A percentile compares a stretch with the other conserved stretches of the same genome.
These are phyloP conservation scores for Hippocampus abdominalis DNA, from an alignment of 2,113 vertebrate genomes.

Conservation along the genomic window DNA sequence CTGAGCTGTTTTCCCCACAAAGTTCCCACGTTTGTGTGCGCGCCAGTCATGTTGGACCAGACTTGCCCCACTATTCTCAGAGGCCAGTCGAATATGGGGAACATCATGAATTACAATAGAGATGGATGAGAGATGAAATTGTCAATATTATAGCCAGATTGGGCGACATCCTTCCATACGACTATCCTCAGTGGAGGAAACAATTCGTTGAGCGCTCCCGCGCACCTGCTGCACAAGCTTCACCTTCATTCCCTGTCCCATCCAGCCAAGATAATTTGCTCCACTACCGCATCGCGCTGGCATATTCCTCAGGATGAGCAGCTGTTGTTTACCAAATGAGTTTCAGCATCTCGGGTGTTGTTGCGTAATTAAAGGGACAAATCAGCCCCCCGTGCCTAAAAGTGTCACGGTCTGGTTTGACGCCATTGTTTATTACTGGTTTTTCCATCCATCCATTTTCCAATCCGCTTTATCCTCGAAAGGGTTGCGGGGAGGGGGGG, in stretches of 20 bases:
- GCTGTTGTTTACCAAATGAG: conserved; percentile 12
- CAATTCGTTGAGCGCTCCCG: conserved; percentile 23
- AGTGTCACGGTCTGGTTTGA: conserved; percentile 4
- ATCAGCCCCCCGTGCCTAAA: neutral
- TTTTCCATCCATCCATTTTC: neutral
- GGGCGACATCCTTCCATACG: conserved; percentile 1
- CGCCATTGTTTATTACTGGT: neutral
- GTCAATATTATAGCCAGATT: neutral
- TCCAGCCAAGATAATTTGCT: conserved; percentile 22
- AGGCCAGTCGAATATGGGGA: neutral
- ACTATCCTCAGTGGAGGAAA: conserved; percentile 18
- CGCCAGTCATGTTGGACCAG: neutral
- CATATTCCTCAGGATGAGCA: conserved; percentile 8
- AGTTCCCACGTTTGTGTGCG: neutral
- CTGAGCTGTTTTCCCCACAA: no score
- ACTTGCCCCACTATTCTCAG: neutral
- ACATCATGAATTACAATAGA: neutral
- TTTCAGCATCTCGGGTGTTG: neutral
- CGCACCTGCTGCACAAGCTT: conserved; percentile 7
- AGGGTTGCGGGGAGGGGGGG: no score
- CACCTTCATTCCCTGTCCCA: conserved; percentile 16
- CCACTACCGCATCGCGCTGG: conserved; percentile 3
- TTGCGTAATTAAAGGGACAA: neutral
- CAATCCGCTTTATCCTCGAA: no score
- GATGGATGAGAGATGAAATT: neutral